Evolutionary conservation across 2,113 vertebrate species (phyloP), one percentile per base, ranked within the genome.

Genomic region (Parus major): DNA sequence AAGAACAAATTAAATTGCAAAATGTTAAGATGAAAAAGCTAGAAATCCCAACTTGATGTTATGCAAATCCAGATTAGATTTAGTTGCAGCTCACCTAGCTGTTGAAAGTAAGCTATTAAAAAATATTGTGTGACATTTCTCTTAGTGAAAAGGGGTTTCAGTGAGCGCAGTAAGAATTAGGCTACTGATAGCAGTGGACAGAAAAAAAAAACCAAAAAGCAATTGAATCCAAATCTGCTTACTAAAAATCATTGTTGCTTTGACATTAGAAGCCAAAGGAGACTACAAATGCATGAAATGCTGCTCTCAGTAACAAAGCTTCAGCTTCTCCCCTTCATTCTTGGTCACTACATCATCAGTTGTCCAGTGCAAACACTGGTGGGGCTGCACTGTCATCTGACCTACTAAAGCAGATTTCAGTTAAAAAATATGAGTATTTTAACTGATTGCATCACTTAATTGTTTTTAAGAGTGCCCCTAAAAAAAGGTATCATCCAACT

Each of bases 401-500:
- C 7, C 55, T 49, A 65, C 28, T 44, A 10, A 68, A 69, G 41
- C 7, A n/a, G 9, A 61, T 59, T 53, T 31, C 70, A 25, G 11
- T 53, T 78, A 17, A 73, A 64, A 84, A 82, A 24, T 5, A 70
- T 5, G 28, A 52, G 16, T 52, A 42, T 65, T 77, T 69, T 52
- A 69, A 68, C 17, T 53, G 35, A 88, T 5, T 53, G 17, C 44
- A 77, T 25, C 25, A 56, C 27, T 42, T 49, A 47, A 33, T 20
- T 31, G 15, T 49, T 82, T 78, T 73, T 5, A 75, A 29, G 46
- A 47, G 5, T 9, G 3, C 12, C 19, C 6, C 35, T 6, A 7
- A 33, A 28, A 3, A 3, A 22, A 1, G 0, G 0, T 20, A 42
- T 5, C 2, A 14, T 21, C 41, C 42, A 63, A 42, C 11, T 19